Conservation (phyloP, 2,888 invertebrate species). For the Acrobasis repandana region DNA sequence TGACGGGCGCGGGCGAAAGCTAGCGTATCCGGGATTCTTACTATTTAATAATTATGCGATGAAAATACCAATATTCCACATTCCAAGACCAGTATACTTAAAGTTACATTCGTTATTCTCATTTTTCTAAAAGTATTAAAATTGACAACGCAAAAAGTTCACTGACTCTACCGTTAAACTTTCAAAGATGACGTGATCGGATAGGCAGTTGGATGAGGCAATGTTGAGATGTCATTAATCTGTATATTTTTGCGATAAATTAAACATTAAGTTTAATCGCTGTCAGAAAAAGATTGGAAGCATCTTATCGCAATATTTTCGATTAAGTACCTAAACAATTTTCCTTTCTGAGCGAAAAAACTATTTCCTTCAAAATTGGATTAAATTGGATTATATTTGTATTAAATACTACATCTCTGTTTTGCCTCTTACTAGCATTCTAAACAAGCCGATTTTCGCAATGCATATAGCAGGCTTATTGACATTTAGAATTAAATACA, state of each 20-base stretch:
- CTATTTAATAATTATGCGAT: slow-evolving; percentile 24
- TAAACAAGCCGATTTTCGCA: too few species aligned
- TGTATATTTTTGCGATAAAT: neutral
- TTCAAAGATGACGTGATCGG: neutral
- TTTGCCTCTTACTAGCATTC: too few species aligned
- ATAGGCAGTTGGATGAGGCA: neutral
- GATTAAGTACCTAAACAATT: too few species aligned
- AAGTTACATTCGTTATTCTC: too few species aligned
- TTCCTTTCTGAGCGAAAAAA: neutral
- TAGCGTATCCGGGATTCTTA: slow-evolving; percentile 34
- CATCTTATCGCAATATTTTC: neutral
- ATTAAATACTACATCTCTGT: too few species aligned
- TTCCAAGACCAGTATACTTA: too few species aligned
- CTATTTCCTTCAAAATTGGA: too few species aligned
- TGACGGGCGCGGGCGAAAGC: slow-evolving; percentile 26
- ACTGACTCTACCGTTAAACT: neutral
- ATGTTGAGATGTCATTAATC: slow-evolving; percentile 2
- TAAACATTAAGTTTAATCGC: neutral
- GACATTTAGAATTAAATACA: neutral
- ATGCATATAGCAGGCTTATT: neutral
- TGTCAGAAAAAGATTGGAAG: neutral
- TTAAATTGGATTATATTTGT: too few species aligned
- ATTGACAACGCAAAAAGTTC: neutral
- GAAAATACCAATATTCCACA: slow-evolving; percentile 17
- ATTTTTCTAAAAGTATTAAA: too few species aligned